These are phyloP conservation scores for Tenthredo livida DNA, from an alignment of 2,888 invertebrate genomes.

Conservation along the genomic window DNA sequence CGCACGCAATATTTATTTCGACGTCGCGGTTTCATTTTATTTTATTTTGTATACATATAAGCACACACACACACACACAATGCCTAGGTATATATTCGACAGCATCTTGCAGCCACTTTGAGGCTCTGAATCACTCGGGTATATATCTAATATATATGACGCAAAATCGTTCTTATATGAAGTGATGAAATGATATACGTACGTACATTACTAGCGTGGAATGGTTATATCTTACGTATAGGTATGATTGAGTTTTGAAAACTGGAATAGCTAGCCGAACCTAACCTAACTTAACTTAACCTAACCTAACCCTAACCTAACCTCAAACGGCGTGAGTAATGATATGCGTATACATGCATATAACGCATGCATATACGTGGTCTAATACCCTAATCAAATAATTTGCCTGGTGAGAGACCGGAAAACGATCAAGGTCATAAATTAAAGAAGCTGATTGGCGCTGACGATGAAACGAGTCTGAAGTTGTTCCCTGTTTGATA, in stretches of 20 bases:
- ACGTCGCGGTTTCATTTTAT: background rate
- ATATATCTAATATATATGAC: background rate
- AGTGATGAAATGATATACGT: background rate
- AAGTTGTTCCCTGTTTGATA: background rate
- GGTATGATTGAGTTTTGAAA: background rate
- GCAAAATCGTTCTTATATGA: background rate
- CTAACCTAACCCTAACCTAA: background rate
- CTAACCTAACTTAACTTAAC: background rate
- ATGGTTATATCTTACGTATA: background rate
- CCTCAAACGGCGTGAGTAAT: background rate
- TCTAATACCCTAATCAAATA: conserved; percentile 9
- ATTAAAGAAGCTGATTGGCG: background rate
- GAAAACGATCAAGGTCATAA: conserved; percentile 33
- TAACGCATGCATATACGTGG: background rate
- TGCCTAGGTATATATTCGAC: background rate
- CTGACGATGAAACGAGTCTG: conserved; percentile 8
- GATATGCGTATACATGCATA: background rate
- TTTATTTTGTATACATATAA: background rate
- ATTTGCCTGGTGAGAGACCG: background rate
- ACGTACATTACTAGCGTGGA: background rate
- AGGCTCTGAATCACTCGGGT: background rate
- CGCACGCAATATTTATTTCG: conserved; percentile 16
- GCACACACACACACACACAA: background rate
- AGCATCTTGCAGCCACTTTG: background rate
- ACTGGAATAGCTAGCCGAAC: background rate